Conservation (phyloP, 2,797 vertebrate genomes). For the Holocentrus rufus region DNA sequence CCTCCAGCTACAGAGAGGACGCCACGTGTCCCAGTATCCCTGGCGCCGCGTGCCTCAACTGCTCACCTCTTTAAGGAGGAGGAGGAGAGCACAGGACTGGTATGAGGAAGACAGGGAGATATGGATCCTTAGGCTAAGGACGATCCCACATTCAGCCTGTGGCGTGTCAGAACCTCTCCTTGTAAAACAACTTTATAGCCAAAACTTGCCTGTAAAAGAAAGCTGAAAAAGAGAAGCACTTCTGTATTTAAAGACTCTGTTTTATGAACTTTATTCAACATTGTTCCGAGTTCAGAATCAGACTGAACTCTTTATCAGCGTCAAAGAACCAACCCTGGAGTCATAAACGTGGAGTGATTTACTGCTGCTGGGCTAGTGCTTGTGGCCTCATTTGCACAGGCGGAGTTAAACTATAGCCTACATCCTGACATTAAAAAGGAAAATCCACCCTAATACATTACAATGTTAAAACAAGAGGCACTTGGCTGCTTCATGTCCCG, state of each 20-base stretch:
- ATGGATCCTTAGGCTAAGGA: conserved; percentile 26
- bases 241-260: not conserved
- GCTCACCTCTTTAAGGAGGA: conserved; percentile 37
- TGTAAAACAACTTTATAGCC: conserved; percentile 9
- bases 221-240: not conserved
- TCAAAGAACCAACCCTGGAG: no score
- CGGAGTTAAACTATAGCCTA: no score
- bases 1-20: conserved; percentile 57
- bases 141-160: conserved; percentile 19
- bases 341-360: no score
- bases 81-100: conserved; percentile 40
- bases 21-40: conserved; percentile 45
- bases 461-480: no score
- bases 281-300: conserved; percentile 4
- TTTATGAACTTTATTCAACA: conserved; percentile 6
- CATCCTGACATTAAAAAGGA: no score
- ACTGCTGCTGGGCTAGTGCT: no score
- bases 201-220: not conserved
- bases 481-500: no score
- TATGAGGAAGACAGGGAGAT: conserved; percentile 47
- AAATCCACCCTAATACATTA: no score
- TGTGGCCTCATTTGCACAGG: no score
- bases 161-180: conserved; percentile 48
- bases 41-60: conserved; percentile 60
- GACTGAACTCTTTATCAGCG: not conserved